These are phyloP conservation scores for Cyphomyrmex costatus DNA, from an alignment of 1,140 invertebrate genomes.

Conservation along the genomic window DNA sequence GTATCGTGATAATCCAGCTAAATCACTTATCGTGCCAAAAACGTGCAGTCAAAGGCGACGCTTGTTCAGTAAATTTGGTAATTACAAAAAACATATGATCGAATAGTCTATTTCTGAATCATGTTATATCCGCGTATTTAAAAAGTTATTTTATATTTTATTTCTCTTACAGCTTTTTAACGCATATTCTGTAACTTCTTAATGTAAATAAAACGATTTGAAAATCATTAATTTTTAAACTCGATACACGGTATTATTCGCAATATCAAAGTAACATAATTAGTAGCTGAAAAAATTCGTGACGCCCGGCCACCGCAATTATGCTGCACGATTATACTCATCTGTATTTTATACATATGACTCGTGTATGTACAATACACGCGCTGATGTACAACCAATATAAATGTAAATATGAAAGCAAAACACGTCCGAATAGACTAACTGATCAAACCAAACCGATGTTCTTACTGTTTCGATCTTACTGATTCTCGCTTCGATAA, in stretches of 20 bases:
- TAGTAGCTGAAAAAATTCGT: not conserved
- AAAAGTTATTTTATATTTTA: not conserved
- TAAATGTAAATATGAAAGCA: conserved; percentile 49
- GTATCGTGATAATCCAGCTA: conserved; percentile 32
- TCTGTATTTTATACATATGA: conserved; percentile 15
- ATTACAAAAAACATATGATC: conserved; percentile 10
- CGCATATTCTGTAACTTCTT: not conserved
- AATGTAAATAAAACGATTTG: not conserved
- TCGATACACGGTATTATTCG: not conserved
- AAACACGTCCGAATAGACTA: conserved; percentile 34
- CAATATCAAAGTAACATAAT: not conserved
- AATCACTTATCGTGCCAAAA: conserved; percentile 60
- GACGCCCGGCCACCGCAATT: not conserved
- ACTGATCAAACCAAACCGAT: conserved; percentile 17
- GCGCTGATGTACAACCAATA: conserved; percentile 12
- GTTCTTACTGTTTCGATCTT: conserved; percentile 13
- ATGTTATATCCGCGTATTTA: not conserved
- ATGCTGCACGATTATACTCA: conserved; percentile 33
- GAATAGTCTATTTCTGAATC: conserved; percentile 14
- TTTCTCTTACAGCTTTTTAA: not conserved
- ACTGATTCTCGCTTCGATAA: not conserved
- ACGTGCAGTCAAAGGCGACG: conserved; percentile 22
- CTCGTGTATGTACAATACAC: conserved; percentile 22
- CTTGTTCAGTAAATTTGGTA: not conserved
- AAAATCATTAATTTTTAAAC: not conserved